Evolutionary conservation across 2,113 vertebrate species (phyloP).

Genomic region (Tragelaphus strepsiceros): DNA sequence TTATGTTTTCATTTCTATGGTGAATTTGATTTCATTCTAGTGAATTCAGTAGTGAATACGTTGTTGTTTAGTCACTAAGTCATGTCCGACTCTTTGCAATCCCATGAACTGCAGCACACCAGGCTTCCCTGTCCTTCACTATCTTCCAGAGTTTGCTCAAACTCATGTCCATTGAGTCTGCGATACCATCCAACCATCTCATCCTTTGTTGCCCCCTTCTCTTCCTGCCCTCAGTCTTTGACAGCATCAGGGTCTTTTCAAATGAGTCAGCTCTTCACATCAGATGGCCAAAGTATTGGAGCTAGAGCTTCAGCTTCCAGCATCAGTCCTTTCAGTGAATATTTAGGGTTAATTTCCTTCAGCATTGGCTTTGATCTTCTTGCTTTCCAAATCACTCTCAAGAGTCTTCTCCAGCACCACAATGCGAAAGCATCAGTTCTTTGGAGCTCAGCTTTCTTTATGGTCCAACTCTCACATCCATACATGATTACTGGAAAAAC

Average conservation of each 20-base stretch:
- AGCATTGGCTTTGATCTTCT: neutral
- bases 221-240: neutral
- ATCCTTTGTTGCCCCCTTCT: neutral
- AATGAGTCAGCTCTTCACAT: neutral
- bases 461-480: neutral
- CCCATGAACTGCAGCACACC: neutral
- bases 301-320: neutral
- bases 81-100: neutral
- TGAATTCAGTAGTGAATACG: neutral
- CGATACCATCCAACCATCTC: neutral
- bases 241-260: neutral
- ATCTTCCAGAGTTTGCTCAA: neutral
- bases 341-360: neutral
- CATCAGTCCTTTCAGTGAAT: neutral
- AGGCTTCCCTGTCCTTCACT: neutral
- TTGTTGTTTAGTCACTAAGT: neutral
- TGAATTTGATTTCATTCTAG: neutral
- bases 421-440: neutral
- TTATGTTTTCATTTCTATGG: neutral
- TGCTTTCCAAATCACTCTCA: neutral
- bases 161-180: neutral
- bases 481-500: neutral
- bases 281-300: neutral
- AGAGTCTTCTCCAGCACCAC: neutral
- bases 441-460: neutral